Evolutionary conservation across 1,140 invertebrate species (phyloP), one percentile per base, ranked within the genome.

Genomic region (Drusus annulatus): DNA sequence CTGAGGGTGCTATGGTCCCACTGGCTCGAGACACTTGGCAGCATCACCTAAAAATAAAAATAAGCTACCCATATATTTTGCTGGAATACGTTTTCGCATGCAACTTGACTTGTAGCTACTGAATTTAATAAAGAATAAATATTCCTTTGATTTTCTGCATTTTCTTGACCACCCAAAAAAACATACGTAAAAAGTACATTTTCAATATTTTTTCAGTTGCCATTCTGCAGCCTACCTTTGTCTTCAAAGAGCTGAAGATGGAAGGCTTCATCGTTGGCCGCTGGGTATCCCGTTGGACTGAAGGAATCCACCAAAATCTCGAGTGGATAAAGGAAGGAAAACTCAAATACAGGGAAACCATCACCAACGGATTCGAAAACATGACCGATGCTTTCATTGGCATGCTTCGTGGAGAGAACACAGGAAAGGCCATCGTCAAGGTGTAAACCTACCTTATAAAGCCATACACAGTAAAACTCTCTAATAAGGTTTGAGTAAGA

Each of bases 361-460:
- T 93, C 3, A 91, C 90, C 0, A 86, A 92, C 31, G 93, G 93
- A 3, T 94, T 94, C 83, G 92, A 94, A 56, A 92, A 92, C 73
- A 92, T 93, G 86, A 91, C 89, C 19, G 84, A 91, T n/a, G 93
- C 93, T 10, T 94, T 94, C 83, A 86, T 91, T 56, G 90, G 90
- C 25, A 65, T 65, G 62, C 62, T 65, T 13, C 62, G 62, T 4
- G 62, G 62, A 28, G 62, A 65, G 31, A 65, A 93, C 86, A 88
- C 85, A 23, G 93, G 93, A 36, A 94, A 94, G 88, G 90, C 91
- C 51, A 84, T 94, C 76, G 90, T 94, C 6, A 90, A 91, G 87
- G 88, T 86, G 13, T 87, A 71, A 71, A 52, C 52, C 3, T 6
- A 65, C 62, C 21, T 25, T 17, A 36, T 36, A 25, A 23, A 63